Evolutionary conservation across 2,113 vertebrate genomes (phyloP), one percentile per base, ranked within the genome.

Genomic region (Nyctibius bracteatus): DNA sequence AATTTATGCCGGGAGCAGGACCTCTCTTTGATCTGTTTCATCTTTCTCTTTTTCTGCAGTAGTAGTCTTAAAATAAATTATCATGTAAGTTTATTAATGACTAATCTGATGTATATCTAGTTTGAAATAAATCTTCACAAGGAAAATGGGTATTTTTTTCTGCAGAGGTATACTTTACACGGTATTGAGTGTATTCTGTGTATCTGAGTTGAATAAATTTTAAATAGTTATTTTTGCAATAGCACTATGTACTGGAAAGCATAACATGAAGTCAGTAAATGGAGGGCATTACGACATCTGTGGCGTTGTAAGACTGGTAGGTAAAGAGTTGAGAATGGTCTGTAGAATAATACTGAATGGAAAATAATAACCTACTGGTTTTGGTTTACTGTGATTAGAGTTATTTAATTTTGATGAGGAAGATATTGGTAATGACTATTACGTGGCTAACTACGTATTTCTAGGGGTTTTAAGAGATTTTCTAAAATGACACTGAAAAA

Each of bases 361-460:
- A 35, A 88, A 57, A 12, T 35, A 90, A 6, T 54, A 57, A 61
- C 12, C 13, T 44, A 3, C 25, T 67, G 12, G 2, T 33, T 85
- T 54, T 52, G 14, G 67, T n/a, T 20, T 58, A 17, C 7, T 13
- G 1, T 14, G 3, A 41, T 82, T 41, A 58, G 62, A 52, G 30
- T 13, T 49, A 35, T 16, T 90, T 20, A 16, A 33, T 80, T 61
- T 67, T 88, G 17, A 9, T 77, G 4, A 4, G 30, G 18, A 68
- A 59, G 12, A 4, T 82, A 14, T 8, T 22, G 43, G 5, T 81
- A 33, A 30, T 62, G 5, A 8, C 8, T 39, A 0, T 58, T 61
- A 14, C 0, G 4, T 1, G 6, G 9, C 41, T 65, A 6, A 4
- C 5, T 70, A 15, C 8, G 0, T 52, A 67, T 58, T 43, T 77